These are phyloP conservation scores for Cataglyphis cursor DNA, from an alignment of 2,888 invertebrate genomes.

Conservation along the genomic window DNA sequence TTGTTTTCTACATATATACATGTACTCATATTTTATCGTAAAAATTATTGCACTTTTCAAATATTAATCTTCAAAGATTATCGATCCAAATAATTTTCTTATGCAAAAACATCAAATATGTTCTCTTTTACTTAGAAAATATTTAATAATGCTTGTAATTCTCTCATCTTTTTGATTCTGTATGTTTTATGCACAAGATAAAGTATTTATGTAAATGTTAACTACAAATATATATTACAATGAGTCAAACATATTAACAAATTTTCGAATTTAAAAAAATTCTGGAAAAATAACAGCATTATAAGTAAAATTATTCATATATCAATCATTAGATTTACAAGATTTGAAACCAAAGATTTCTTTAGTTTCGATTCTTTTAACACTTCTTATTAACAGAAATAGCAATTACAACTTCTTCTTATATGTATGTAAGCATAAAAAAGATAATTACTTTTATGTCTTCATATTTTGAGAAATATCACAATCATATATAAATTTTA, in stretches of 20 bases:
- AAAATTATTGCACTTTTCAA: conserved; percentile 58
- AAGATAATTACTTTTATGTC: conserved; percentile 53
- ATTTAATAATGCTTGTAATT: conserved; percentile 56
- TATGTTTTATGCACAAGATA: conserved; percentile 55
- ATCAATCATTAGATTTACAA: conserved; percentile 53
- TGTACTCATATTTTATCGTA: conserved; percentile 40
- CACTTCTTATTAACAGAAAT: conserved; percentile 43
- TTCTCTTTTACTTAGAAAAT: conserved; percentile 32
- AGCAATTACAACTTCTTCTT: conserved; percentile 20
- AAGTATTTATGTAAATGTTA: conserved; percentile 24
- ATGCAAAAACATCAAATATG: conserved; percentile 45
- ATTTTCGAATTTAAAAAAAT: conserved; percentile 30
- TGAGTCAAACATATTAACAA: conserved; percentile 24
- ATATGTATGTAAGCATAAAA: conserved; percentile 40
- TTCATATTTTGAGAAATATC: conserved; percentile 67
- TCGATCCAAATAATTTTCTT: conserved; percentile 19
- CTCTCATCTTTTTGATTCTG: conserved; percentile 58
- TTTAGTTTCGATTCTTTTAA: conserved; percentile 60
- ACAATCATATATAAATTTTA: conserved; percentile 69
- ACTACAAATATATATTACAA: not conserved
- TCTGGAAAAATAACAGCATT: conserved; percentile 14
- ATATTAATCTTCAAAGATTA: conserved; percentile 16
- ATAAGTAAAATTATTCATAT: conserved; percentile 38
- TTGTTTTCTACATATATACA: conserved; percentile 49
- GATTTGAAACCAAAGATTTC: conserved; percentile 45